A percentile compares a stretch with the other conserved stretches of the same genome.
Evolutionary conservation across 2,888 invertebrate genomes (phyloP).

Genomic region (Ennomos quercinarius): DNA sequence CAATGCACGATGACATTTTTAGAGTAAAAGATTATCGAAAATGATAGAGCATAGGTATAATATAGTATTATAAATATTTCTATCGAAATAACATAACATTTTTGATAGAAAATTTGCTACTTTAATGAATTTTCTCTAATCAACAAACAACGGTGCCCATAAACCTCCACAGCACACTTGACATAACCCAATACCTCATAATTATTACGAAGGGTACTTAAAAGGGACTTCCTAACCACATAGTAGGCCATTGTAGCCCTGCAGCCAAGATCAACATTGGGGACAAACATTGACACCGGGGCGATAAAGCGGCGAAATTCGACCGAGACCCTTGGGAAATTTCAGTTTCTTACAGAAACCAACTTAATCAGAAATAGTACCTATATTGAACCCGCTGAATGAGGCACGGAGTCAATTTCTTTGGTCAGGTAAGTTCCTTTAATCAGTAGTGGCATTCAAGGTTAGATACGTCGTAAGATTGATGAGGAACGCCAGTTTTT

Average conservation of each 20-base stretch:
- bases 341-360: slow-evolving; percentile 54
- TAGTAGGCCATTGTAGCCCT: slow-evolving; percentile 32
- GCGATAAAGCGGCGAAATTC: slow-evolving; percentile 56
- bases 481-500: slow-evolving; percentile 18
- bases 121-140: no score
- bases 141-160: no score
- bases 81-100: no score
- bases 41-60: no score
- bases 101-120: no score
- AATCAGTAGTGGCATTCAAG: slow-evolving; percentile 34
- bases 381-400: slow-evolving; percentile 39
- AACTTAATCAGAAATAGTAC: slow-evolving; percentile 57
- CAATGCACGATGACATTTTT: no score
- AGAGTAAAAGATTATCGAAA: no score
- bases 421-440: slow-evolving; percentile 44
- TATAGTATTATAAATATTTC: no score
- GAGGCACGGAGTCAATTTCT: slow-evolving; percentile 40
- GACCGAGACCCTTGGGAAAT: slow-evolving; percentile 62
- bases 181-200: slow-evolving; percentile 13
- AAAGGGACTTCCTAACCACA: slow-evolving; percentile 35
- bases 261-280: slow-evolving; percentile 45
- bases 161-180: not conserved
- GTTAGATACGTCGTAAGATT: slow-evolving; percentile 22
- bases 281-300: slow-evolving; percentile 56
- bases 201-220: slow-evolving; percentile 32